These are phyloP conservation scores for Pseudococcus longispinus DNA, from an alignment of 2,888 invertebrate species.

Conservation along the genomic window DNA sequence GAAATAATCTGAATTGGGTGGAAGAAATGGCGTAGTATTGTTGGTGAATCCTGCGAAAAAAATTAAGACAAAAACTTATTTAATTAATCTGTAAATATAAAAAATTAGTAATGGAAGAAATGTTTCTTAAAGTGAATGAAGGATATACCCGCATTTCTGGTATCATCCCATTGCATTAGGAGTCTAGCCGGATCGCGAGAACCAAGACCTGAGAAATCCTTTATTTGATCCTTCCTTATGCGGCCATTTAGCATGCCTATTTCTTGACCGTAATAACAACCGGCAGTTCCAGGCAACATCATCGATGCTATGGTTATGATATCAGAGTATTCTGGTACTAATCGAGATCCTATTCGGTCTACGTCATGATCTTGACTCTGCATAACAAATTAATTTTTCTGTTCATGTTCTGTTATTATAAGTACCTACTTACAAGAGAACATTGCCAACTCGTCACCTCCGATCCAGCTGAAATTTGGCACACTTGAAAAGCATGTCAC, in stretches of 20 bases:
- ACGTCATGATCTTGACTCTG: constrained; percentile 32
- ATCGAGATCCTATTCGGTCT: not conserved
- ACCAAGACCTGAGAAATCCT: not conserved
- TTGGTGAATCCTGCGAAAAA: not conserved
- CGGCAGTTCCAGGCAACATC: constrained; percentile 12
- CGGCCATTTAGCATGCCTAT: not conserved
- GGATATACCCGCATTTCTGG: constrained; percentile 9
- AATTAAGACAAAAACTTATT: too few species aligned
- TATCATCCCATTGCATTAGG: constrained; percentile 41
- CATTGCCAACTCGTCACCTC: too few species aligned
- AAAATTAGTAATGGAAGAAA: too few species aligned
- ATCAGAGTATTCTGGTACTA: not conserved
- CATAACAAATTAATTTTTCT: not conserved
- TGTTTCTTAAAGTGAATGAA: too few species aligned
- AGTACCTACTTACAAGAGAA: too few species aligned
- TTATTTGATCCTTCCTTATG: not conserved
- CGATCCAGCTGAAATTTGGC: too few species aligned
- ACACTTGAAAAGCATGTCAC: too few species aligned
- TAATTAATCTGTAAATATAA: too few species aligned
- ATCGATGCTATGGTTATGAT: not conserved
- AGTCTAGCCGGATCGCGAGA: not conserved
- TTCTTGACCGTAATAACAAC: constrained; percentile 41
- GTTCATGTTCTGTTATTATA: too few species aligned
- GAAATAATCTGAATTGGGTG: constrained; percentile 16
- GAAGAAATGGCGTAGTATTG: not conserved